Evolutionary conservation across 2,113 vertebrate genomes (phyloP).

Genomic region (Prunella fulvescens): DNA sequence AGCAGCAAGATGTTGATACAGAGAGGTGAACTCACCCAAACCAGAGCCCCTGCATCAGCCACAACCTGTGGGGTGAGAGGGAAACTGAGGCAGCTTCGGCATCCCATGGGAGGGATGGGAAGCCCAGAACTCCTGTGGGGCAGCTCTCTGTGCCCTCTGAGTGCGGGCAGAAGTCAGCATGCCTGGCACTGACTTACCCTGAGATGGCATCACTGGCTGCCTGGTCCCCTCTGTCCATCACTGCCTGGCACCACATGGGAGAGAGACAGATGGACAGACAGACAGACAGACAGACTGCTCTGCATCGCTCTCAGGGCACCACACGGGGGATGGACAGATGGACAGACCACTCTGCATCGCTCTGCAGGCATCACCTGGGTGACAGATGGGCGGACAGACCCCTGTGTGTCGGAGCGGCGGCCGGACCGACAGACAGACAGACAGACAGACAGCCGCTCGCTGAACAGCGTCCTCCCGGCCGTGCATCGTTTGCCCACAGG

Average conservation of each 20-base stretch:
- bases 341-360: not conserved
- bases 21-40: not conserved
- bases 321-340: not conserved
- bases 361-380: not conserved
- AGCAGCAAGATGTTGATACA: not conserved
- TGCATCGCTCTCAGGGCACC: not conserved
- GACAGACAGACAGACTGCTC: not conserved
- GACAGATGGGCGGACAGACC: not conserved
- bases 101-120: fast-evolving
- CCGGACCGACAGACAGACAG: not conserved
- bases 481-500: not conserved
- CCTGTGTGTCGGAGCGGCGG: fast-evolving
- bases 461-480: fast-evolving
- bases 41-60: not conserved
- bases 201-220: not conserved
- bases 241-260: fast-evolving
- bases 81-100: not conserved
- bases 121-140: fast-evolving
- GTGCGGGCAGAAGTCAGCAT: not conserved
- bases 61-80: fast-evolving
- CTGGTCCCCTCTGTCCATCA: not conserved
- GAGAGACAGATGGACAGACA: not conserved
- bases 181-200: not conserved
- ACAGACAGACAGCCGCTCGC: fast-evolving
- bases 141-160: not conserved